Percentiles rank a stretch among this genome's conserved stretches.
Conservation (phyloP, 2,113 vertebrate species). For the Sterna hirundo region DNA sequence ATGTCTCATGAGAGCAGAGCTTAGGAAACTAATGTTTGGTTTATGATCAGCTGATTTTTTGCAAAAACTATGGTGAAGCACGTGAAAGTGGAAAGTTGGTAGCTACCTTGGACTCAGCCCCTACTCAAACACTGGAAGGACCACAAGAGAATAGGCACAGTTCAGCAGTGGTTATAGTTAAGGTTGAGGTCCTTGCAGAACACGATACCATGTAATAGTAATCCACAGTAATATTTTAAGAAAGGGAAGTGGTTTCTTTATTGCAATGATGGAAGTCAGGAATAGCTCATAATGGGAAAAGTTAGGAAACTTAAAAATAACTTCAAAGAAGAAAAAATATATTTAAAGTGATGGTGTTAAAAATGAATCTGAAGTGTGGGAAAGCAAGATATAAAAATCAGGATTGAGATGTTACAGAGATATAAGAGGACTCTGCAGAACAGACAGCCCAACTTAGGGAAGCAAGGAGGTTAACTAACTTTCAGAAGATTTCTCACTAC, state of each 20-base stretch:
- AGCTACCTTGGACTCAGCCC: not conserved
- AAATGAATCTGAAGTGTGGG: not conserved
- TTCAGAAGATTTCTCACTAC: not conserved
- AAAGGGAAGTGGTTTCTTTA: not conserved
- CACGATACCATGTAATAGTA: not conserved
- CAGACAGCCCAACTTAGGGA: not conserved
- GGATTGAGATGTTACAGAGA: not conserved
- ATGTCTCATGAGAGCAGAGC: not conserved
- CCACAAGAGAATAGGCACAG: not conserved
- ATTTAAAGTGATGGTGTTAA: not conserved
- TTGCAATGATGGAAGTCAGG: not conserved
- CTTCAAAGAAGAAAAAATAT: not conserved
- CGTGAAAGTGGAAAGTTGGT: not conserved
- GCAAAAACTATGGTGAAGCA: not conserved
- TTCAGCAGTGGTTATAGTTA: not conserved
- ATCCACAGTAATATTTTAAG: not conserved
- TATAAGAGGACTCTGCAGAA: not conserved
- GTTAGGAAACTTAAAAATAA: not conserved
- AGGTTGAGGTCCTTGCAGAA: not conserved
- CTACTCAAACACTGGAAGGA: not conserved
- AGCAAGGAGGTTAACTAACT: not conserved
- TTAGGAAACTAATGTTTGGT: not conserved
- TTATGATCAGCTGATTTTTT: not conserved
- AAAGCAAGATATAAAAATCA: not conserved
- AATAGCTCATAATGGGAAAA: not conserved